Evolutionary conservation across 2,888 invertebrate species (phyloP).

Genomic region (Byasa hedistus): DNA sequence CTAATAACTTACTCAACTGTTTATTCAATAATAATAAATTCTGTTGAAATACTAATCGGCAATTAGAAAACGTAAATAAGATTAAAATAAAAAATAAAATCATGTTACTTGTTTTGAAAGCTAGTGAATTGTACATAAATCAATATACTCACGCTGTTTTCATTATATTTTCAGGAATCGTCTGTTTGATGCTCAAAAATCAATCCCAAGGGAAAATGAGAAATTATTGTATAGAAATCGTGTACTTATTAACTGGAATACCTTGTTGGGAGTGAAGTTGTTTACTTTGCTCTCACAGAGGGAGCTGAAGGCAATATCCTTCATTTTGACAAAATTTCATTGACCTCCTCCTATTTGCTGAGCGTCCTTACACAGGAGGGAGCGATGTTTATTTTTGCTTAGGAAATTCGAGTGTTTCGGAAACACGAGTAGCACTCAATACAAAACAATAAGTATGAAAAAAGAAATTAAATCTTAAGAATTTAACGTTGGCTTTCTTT

Average conservation of each 20-base stretch:
- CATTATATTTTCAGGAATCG: too few relatives aligned
- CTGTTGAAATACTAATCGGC: too few relatives aligned
- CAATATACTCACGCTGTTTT: too few relatives aligned
- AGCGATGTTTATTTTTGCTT: neutral
- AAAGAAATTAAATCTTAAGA: too few relatives aligned
- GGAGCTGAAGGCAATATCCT: slow-evolving; percentile 6
- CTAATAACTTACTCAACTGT: too few relatives aligned
- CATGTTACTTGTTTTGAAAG: too few relatives aligned
- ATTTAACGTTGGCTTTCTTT: too few relatives aligned
- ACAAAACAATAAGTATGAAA: neutral
- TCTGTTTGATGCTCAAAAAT: too few relatives aligned
- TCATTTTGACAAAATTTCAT: slow-evolving; percentile 8
- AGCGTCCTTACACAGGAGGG: neutral
- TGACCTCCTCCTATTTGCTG: neutral
- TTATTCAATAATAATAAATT: too few relatives aligned
- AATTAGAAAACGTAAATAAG: too few relatives aligned
- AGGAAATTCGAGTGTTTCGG: neutral
- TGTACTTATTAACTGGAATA: neutral
- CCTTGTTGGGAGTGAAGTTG: neutral
- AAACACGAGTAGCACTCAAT: neutral
- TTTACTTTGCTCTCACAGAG: neutral
- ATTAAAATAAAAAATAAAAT: too few relatives aligned
- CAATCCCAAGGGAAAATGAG: neutral
- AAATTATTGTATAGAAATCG: neutral
- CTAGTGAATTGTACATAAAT: too few relatives aligned